Percentiles rank a stretch among this genome's conserved stretches.
Evolutionary conservation across 2,113 vertebrate species (phyloP).

Genomic region (Daphoenositta chrysoptera): DNA sequence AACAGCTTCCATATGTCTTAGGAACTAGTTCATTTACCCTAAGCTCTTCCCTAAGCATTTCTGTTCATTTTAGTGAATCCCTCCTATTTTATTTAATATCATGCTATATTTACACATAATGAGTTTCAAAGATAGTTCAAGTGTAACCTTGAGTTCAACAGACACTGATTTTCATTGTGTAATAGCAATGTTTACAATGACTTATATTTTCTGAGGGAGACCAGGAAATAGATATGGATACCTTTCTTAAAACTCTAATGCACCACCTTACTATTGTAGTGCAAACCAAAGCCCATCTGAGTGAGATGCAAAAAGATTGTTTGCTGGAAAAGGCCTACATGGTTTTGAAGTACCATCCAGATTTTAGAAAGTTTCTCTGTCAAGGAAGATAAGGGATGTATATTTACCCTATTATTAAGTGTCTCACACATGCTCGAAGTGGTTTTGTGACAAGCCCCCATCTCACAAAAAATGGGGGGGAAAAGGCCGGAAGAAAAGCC

Average conservation of each 20-base stretch:
- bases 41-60: background rate
- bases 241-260: background rate
- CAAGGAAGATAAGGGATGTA: background rate
- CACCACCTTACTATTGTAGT: background rate
- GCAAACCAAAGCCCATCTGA: background rate
- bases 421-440: background rate
- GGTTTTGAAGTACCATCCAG: background rate
- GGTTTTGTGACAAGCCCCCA: background rate
- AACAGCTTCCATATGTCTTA: background rate
- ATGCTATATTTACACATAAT: background rate
- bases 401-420: background rate
- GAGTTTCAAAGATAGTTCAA: background rate
- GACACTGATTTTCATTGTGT: background rate
- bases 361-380: background rate
- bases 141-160: background rate
- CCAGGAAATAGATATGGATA: background rate
- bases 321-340: background rate
- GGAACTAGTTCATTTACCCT: background rate
- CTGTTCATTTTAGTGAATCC: background rate
- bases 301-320: background rate
- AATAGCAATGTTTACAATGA: background rate
- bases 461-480: background rate
- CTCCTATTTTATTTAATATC: background rate
- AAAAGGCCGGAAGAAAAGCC: background rate
- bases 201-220: background rate